These are phyloP conservation scores for Stomorhina lunata DNA, from an alignment of 2,888 invertebrate species.

Conservation along the genomic window DNA sequence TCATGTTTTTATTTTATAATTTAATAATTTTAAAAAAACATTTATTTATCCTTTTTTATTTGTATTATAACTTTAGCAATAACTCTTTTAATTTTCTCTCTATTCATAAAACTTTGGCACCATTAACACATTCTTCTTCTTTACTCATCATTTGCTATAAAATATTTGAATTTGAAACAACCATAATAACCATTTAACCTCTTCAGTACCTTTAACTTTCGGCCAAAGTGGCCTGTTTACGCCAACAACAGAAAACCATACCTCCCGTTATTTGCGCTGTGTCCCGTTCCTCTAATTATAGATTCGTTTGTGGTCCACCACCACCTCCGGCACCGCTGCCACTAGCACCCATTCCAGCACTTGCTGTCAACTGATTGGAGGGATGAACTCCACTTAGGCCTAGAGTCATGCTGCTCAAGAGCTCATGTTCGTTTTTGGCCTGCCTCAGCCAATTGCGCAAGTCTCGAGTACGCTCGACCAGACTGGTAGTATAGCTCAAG, in stretches of 20 bases:
- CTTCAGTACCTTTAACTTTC: conserved; percentile 27
- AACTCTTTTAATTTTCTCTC: conserved; percentile 44
- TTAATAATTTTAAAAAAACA: conserved; percentile 29
- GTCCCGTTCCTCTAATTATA: conserved; percentile 68
- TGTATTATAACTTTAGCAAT: conserved; percentile 35
- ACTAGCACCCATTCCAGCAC: conserved; percentile 40
- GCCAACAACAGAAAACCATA: conserved; percentile 57
- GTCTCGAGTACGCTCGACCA: conserved; percentile 84
- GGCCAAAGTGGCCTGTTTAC: conserved; percentile 52
- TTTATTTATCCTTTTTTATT: too few relatives aligned
- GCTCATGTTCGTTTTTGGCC: conserved; percentile 79
- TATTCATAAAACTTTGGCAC: conserved; percentile 53
- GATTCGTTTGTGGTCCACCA: conserved; percentile 69
- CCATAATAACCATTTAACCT: conserved; percentile 41
- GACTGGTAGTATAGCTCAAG: conserved; percentile 83
- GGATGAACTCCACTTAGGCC: conserved; percentile 41
- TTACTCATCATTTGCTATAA: conserved; percentile 31
- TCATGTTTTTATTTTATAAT: conserved; percentile 1
- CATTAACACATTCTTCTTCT: conserved; percentile 23
- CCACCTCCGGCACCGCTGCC: conserved; percentile 49
- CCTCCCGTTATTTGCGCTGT: conserved; percentile 9
- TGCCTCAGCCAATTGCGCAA: conserved; percentile 85
- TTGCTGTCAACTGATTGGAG: conserved; percentile 19
- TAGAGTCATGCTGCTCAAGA: conserved; percentile 66
- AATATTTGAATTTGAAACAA: conserved; percentile 47